Percentiles rank a stretch among this genome's conserved stretches.
Conservation (phyloP, 1,140 invertebrate genomes). For the Panonychus citri region DNA sequence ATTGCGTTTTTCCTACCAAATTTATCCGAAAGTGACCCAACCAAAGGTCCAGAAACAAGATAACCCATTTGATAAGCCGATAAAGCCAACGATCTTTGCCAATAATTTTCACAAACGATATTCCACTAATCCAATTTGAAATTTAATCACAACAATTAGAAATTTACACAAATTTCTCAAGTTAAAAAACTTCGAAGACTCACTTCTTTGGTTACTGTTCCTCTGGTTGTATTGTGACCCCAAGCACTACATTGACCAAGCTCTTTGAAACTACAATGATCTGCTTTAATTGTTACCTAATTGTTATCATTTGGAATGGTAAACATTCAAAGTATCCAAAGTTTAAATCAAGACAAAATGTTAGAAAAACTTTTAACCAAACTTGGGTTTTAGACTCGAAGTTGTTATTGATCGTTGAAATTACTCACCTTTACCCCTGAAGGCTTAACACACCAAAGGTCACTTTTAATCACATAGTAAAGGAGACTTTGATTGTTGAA, state of each 20-base stretch:
- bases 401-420: too few relatives aligned
- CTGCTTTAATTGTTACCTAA: background rate
- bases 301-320: too few relatives aligned
- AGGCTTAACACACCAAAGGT: background rate
- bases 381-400: too few relatives aligned
- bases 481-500: background rate
- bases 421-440: background rate
- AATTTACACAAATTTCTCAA: too few relatives aligned
- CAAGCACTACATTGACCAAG: background rate
- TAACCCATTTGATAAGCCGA: conserved; percentile 60
- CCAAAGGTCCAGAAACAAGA: conserved; percentile 47
- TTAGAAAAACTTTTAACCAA: too few relatives aligned
- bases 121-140: conserved; percentile 32
- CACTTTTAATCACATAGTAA: background rate
- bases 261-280: background rate
- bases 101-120: conserved; percentile 42
- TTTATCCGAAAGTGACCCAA: conserved; percentile 56
- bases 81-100: conserved; percentile 41
- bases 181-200: too few relatives aligned
- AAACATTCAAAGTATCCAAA: too few relatives aligned
- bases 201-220: background rate
- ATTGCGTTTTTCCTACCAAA: conserved; percentile 17
- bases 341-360: too few relatives aligned
- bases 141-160: background rate
- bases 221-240: background rate